phyloP scores from a whole-genome alignment of 2,888 invertebrate species.

The Athetis lepigone region DNA sequence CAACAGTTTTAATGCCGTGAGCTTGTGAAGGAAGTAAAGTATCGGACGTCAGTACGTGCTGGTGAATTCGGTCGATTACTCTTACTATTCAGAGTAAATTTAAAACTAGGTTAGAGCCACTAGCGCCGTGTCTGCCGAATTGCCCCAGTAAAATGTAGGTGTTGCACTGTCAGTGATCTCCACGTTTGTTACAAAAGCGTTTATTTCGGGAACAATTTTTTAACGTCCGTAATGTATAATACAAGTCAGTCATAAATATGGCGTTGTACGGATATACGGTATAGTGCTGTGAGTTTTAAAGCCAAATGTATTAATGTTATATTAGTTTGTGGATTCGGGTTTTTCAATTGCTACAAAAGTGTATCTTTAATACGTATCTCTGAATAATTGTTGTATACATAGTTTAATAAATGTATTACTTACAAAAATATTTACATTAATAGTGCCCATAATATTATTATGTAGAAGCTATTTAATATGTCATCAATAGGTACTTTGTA shows the following conservation, averaged over 20 bases:
- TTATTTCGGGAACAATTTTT: conserved; percentile 58
- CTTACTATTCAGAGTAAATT: conserved; percentile 80
- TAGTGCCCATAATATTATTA: too few species aligned
- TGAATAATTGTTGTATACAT: neutral
- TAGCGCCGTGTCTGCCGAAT: conserved; percentile 72
- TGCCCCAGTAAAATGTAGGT: conserved; percentile 69
- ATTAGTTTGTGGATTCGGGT: neutral
- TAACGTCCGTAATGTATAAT: conserved; percentile 31
- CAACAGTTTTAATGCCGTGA: conserved; percentile 36
- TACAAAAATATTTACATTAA: too few species aligned
- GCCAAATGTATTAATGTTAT: too few species aligned
- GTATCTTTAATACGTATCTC: neutral
- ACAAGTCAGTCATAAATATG: conserved; percentile 23
- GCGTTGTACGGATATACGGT: conserved; percentile 2
- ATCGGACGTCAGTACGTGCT: conserved; percentile 51
- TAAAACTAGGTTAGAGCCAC: conserved; percentile 85
- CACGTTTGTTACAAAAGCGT: conserved; percentile 46
- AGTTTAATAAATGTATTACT: neutral
- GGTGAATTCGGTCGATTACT: conserved; percentile 76
- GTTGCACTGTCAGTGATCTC: conserved; percentile 43
- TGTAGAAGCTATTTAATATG: too few species aligned
- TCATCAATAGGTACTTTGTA: too few species aligned
- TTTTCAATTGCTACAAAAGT: neutral
- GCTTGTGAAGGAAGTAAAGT: conserved; percentile 51
- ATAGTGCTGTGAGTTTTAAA: neutral